Base-by-base conservation (phyloP, 2,797 vertebrate species). In the Aselliscus stoliczkanus region DNA sequence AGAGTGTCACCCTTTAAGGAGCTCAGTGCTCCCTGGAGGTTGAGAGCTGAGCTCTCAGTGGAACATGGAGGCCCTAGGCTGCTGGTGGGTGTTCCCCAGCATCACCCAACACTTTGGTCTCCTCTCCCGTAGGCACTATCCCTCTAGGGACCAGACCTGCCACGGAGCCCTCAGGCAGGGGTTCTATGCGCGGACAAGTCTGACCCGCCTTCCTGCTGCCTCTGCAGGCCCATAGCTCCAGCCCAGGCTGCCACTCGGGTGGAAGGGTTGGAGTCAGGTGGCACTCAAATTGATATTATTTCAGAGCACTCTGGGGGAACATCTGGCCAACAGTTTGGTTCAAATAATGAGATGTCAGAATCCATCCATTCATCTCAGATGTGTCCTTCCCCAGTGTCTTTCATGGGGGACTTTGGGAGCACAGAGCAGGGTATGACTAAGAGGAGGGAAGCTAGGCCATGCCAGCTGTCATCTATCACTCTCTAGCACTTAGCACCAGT, bases 311-410 rank as follows among this genome's bases (percentile, higher is more conserved):
- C 81, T 67, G 58, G 72, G 72, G 79, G 72, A 62, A 60, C 27
- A 84, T 94, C 79, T 12, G 5, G 67, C 56, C 76, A 56, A 52
- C 20, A 69, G 54, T 82, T 75, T 34, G 39, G 34, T 76, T 95
- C 84, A 69, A 58, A 85, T 92, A 87, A 65, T 90, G 79, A 95
- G 87, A 76, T 82, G 80, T 97, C 92, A 82, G 62, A 18, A 69
- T 88, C 50, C 80, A 69, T 60, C 62, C 62, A 54, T 90, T 89
- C 79, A 60, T 87, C 92, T 95, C 88, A 50, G 42, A 72, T 56
- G 31, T 60, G 56, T 94, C 39, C 47, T 81, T 89, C 80, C 60
- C 62, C 21, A 2, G 47, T 44, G n/a, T 92, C 84, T 93, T 86
- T 92, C 34, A 1, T 18, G 17, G 34, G 4, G 54, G 72, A 52